These are phyloP conservation scores for Drosophila aldrichi DNA, from an alignment of 2,888 invertebrate species.

Conservation along the genomic window DNA sequence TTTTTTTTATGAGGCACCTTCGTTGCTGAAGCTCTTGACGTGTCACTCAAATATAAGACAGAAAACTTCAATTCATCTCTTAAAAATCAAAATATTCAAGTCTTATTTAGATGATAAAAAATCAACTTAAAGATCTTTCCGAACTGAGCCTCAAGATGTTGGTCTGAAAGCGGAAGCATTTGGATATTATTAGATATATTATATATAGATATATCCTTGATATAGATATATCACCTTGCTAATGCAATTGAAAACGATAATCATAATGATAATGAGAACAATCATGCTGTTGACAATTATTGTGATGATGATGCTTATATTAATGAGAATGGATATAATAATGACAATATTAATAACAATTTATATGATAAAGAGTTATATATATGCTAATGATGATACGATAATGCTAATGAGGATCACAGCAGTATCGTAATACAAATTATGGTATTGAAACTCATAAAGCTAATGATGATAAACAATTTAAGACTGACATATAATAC, in stretches of 20 bases:
- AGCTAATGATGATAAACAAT: background rate
- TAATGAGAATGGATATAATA: background rate
- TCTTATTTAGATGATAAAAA: background rate
- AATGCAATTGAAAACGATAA: background rate
- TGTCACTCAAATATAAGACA: background rate
- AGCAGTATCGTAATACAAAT: too few relatives aligned
- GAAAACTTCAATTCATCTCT: background rate
- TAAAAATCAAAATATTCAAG: background rate
- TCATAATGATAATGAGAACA: background rate
- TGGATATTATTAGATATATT: background rate
- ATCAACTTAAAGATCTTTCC: background rate
- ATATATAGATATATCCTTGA: too few relatives aligned
- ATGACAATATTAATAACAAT: background rate
- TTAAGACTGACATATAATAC: background rate
- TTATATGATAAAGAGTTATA: background rate
- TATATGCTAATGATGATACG: background rate
- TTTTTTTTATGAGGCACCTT: constrained; percentile 4
- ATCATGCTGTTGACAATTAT: background rate
- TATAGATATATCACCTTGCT: too few relatives aligned
- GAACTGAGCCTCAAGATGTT: background rate
- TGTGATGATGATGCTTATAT: background rate
- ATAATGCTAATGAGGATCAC: background rate
- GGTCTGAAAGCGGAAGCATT: background rate
- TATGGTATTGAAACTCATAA: background rate
- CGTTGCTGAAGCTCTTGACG: constrained; percentile 2